Conservation (phyloP, 1,140 invertebrate species). For the Orchesella cincta region DNA sequence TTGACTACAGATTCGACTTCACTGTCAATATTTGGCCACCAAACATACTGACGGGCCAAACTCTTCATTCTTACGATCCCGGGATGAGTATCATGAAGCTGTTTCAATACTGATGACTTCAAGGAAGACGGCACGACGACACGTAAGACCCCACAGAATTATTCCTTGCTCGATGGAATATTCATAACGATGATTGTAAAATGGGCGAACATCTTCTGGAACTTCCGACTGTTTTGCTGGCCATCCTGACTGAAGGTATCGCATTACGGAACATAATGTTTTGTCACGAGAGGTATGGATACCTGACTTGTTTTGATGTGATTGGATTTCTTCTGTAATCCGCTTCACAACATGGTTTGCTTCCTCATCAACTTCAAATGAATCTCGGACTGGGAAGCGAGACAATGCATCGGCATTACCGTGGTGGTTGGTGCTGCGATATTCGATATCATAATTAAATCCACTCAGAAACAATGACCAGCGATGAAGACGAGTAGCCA, state of each 20-base stretch:
- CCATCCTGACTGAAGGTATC: constrained; percentile 32
- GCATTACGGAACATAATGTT: constrained; percentile 17
- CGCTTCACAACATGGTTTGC: not conserved
- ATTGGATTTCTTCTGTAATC: constrained; percentile 4
- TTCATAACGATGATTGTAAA: constrained; percentile 27
- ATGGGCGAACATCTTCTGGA: constrained; percentile 11
- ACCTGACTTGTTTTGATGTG: not conserved
- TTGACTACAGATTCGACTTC: constrained; percentile 52
- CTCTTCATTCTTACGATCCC: constrained; percentile 59
- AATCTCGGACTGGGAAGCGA: constrained; percentile 41
- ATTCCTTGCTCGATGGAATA: constrained; percentile 30
- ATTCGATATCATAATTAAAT: constrained; percentile 55
- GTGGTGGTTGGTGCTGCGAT: constrained; percentile 51
- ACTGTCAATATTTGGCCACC: constrained; percentile 51
- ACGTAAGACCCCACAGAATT: constrained; percentile 52
- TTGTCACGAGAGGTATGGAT: not conserved
- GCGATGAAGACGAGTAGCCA: constrained; percentile 53
- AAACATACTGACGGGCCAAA: constrained; percentile 52
- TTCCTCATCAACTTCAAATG: constrained; percentile 10
- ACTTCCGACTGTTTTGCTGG: not conserved
- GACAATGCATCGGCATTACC: constrained; percentile 53
- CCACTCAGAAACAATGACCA: constrained; percentile 54
- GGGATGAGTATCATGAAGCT: constrained; percentile 56
- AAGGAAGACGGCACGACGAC: constrained; percentile 54
- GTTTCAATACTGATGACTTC: constrained; percentile 49